These are phyloP conservation scores for Hylomyscus alleni DNA, from an alignment of 2,797 vertebrate species.

Conservation along the genomic window DNA sequence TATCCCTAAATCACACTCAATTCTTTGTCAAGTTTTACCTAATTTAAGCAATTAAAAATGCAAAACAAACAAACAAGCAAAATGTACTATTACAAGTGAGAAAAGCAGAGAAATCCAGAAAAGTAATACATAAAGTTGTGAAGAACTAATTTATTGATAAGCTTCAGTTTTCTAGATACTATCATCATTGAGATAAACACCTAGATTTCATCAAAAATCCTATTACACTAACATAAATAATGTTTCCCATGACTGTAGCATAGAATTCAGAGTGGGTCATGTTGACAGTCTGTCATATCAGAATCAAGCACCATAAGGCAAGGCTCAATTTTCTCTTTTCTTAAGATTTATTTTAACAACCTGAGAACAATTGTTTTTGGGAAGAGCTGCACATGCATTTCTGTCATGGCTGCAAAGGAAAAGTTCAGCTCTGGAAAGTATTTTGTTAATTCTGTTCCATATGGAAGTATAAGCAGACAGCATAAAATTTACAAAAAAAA, in stretches of 20 bases:
- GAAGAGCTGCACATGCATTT: not conserved
- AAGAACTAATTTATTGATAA: not conserved
- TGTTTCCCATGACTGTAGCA: not conserved
- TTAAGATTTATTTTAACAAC: not conserved
- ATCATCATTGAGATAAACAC: conserved; percentile 2
- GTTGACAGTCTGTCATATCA: not conserved
- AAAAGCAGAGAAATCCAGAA: not conserved
- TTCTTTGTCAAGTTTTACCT: not conserved
- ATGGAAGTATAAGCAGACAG: not conserved
- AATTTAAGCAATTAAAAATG: not conserved
- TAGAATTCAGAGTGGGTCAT: not conserved
- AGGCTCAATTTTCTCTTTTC: not conserved
- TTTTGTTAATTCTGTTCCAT: not conserved
- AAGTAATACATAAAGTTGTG: not conserved
- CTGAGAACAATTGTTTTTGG: not conserved
- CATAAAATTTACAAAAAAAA: not conserved
- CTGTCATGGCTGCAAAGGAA: not conserved
- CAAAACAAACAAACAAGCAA: not conserved
- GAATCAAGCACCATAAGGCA: not conserved
- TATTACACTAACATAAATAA: not conserved
- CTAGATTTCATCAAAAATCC: conserved; percentile 29
- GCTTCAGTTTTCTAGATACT: conserved; percentile 1
- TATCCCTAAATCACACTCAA: not conserved
- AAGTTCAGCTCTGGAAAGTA: not conserved
- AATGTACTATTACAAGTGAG: not conserved